phyloP scores from a whole-genome alignment of 2,888 invertebrate species.

The Fissipunctia ypsillon region DNA sequence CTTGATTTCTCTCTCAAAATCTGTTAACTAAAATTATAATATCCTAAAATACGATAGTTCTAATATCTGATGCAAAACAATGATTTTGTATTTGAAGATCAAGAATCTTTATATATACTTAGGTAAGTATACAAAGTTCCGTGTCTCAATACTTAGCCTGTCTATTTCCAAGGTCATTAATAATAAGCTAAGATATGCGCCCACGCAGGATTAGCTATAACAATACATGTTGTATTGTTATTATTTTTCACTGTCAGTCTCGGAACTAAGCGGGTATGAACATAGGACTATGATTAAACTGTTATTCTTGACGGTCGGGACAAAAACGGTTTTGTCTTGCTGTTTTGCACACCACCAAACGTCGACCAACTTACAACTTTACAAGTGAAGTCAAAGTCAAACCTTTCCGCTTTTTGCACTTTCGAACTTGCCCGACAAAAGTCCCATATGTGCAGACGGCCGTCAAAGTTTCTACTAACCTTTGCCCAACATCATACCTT shows the following conservation, averaged over 20 bases:
- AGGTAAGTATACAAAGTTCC: background rate
- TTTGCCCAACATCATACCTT: background rate
- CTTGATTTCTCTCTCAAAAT: too few species aligned
- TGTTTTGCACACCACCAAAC: background rate
- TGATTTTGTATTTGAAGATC: too few species aligned
- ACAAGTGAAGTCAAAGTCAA: background rate
- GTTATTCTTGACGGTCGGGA: background rate
- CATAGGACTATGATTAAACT: conserved; percentile 15
- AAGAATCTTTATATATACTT: too few species aligned
- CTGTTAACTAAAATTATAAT: too few species aligned
- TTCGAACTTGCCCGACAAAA: conserved; percentile 13
- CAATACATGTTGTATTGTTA: conserved; percentile 48
- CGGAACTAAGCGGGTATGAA: conserved; percentile 17
- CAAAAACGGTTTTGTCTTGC: conserved; percentile 7
- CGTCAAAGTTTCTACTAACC: conserved; percentile 5
- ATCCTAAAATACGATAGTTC: too few species aligned
- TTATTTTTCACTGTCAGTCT: conserved; percentile 48
- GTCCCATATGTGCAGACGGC: conserved; percentile 6
- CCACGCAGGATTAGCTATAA: conserved; percentile 29
- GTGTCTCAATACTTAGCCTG: conserved; percentile 20
- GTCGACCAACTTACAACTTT: background rate
- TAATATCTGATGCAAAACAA: too few species aligned
- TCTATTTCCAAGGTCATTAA: conserved; percentile 31
- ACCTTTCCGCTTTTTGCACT: conserved; percentile 10
- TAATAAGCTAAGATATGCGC: conserved; percentile 31